These are phyloP conservation scores for Zonotrichia albicollis DNA, from an alignment of 2,797 vertebrate species.

Conservation along the genomic window DNA sequence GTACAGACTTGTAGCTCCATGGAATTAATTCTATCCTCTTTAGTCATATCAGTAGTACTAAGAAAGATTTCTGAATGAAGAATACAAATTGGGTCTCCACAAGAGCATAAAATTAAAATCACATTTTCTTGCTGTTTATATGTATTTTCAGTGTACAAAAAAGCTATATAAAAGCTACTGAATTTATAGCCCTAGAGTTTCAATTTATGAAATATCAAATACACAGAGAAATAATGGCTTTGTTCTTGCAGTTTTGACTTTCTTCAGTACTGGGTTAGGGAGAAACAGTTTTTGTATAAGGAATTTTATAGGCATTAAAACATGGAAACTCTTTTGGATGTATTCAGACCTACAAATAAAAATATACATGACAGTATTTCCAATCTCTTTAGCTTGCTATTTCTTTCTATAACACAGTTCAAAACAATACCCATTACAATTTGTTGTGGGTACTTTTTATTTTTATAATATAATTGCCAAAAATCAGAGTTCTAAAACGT, in stretches of 20 bases:
- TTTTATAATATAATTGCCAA: neutral
- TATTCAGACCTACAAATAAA: neutral
- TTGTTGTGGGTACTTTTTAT: neutral
- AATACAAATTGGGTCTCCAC: rapidly evolving
- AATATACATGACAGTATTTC: neutral
- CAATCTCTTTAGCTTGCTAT: neutral
- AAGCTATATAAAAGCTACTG: neutral
- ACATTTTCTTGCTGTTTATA: neutral
- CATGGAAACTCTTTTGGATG: neutral
- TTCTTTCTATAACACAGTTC: neutral
- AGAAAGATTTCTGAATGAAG: neutral
- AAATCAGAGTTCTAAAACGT: neutral
- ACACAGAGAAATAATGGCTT: neutral
- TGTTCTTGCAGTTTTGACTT: neutral
- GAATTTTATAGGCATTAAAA: neutral
- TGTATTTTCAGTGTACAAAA: neutral
- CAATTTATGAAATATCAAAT: neutral
- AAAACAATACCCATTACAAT: neutral
- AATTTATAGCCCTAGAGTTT: neutral
- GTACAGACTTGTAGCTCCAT: rapidly evolving
- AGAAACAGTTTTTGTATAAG: neutral
- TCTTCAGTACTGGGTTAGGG: neutral
- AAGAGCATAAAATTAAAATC: neutral
- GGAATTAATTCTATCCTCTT: neutral
- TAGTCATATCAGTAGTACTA: neutral